Evolutionary conservation across 2,113 vertebrate genomes (phyloP), one percentile per base, ranked within the genome.

Genomic region (Hylia prasina): DNA sequence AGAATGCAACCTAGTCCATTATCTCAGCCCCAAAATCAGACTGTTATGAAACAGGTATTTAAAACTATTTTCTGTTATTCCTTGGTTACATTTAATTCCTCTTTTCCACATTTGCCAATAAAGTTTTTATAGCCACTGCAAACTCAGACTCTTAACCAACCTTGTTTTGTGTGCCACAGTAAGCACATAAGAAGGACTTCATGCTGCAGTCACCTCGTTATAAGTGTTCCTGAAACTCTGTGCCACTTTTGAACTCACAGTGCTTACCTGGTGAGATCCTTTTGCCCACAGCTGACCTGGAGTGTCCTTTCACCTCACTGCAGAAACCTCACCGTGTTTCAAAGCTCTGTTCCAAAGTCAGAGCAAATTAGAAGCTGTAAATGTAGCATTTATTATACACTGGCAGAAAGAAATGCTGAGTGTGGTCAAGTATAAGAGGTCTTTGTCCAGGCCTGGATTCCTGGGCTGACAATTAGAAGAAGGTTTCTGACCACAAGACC

Each of bases 21-120:
- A 73, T 37, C 44, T 77, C 35, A n/a, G 7, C 79, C 82, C 22
- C 44, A 56, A 90, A 95, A 75, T 60, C 84, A 85, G 60, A 33
- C 63, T 40, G 45, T 70, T 90, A 82, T 11, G 35, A 96, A 96
- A 90, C 58, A 87, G 42, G 45, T 66, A 94, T 91, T 94, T 90
- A 48, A 90, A 90, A 93, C 22, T 88, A 28, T 66, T 94, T 95
- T 78, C 56, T 91, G 25, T 84, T 87, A 60, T 82, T 94, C 63
- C 31, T 69, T 93, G 30, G 53, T 91, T 87, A 93, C 65, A 76
- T 42, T 60, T 73, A 76, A 95, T 95, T 95, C 57, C 27, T 71
- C 48, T 83, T 85, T 86, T 23, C 82, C 50, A 80, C 54, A 54
- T 70, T 90, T 80, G 27, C 76, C 1, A 1, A 78, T 9, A 7